A percentile compares a stretch with the other conserved stretches of the same genome.
phyloP scores from a whole-genome alignment of 2,797 vertebrate species.

The Channallabes apus region DNA sequence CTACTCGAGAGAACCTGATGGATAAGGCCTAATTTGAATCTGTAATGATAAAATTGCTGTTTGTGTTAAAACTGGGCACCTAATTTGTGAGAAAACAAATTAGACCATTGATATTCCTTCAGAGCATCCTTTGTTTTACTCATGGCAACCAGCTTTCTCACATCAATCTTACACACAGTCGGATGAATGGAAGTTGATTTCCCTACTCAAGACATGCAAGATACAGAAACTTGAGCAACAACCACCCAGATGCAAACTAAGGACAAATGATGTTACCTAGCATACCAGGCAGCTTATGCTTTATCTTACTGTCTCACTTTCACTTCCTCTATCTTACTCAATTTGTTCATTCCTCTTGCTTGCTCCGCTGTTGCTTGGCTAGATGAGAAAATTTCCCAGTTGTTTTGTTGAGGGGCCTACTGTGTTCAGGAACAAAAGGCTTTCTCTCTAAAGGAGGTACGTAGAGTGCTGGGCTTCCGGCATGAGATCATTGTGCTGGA shows the following conservation, averaged over 20 bases:
- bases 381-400: constrained; percentile 67
- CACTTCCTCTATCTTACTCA: constrained; percentile 16
- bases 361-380: constrained; percentile 49
- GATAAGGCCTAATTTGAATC: constrained; percentile 52
- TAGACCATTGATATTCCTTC: constrained; percentile 76
- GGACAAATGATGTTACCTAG: constrained; percentile 19
- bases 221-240: constrained; percentile 15
- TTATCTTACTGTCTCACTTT: constrained; percentile 33
- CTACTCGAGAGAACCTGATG: constrained; percentile 48
- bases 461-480: constrained; percentile 73
- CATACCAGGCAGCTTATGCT: constrained; percentile 39
- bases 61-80: constrained; percentile 67
- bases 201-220: constrained; percentile 7
- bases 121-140: constrained; percentile 74
- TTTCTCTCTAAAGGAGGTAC: constrained; percentile 67
- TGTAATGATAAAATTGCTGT: constrained; percentile 53
- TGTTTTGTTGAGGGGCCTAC: constrained; percentile 73
- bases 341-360: constrained; percentile 41
- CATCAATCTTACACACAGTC: constrained; percentile 6
- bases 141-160: constrained; percentile 51
- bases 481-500: constrained; percentile 75
- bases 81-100: constrained; percentile 61
- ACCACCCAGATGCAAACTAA: constrained; percentile 30
- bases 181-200: constrained; percentile 17
- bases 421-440: constrained; percentile 74